Conservation (phyloP, 2,888 invertebrate species). For the Cryptocephalus moraei region DNA sequence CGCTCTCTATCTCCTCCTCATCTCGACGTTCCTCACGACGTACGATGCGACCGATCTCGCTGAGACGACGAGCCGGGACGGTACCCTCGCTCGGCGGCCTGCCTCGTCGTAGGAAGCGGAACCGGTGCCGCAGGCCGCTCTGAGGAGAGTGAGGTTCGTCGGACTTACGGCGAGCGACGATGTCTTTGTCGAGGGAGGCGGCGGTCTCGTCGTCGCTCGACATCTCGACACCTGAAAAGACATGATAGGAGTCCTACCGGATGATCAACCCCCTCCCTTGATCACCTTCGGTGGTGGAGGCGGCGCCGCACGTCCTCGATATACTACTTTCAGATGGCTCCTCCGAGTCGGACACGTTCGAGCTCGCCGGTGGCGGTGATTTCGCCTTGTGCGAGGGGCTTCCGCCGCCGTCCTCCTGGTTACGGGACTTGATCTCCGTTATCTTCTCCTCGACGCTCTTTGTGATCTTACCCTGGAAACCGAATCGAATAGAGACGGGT, state of each 20-base stretch:
- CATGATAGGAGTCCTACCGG: no score
- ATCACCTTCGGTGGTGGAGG: slow-evolving; percentile 36
- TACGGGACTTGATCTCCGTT: slow-evolving; percentile 49
- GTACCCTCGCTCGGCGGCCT: slow-evolving; percentile 19
- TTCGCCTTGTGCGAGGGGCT: slow-evolving; percentile 25
- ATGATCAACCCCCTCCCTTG: no score
- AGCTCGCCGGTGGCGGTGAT: slow-evolving; percentile 47
- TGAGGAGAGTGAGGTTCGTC: slow-evolving; percentile 4
- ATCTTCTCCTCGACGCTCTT: slow-evolving; percentile 71
- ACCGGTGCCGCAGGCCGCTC: slow-evolving; percentile 22
- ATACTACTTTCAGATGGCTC: slow-evolving; percentile 40
- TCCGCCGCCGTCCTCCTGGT: slow-evolving; percentile 26
- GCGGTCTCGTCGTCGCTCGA: slow-evolving; percentile 37
- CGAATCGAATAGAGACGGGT: neutral
- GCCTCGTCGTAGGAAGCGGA: slow-evolving; percentile 19
- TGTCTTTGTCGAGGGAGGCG: slow-evolving; percentile 29
- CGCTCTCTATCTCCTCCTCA: slow-evolving; percentile 32
- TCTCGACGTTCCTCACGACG: slow-evolving; percentile 26
- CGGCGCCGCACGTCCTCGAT: slow-evolving; percentile 34
- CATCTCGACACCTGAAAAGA: slow-evolving; percentile 37
- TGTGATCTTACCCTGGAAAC: slow-evolving; percentile 52
- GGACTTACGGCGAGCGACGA: slow-evolving; percentile 9
- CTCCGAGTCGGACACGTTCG: slow-evolving; percentile 55
- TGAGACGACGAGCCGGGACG: slow-evolving; percentile 22
- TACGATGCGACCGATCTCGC: slow-evolving; percentile 30